Conservation (phyloP, 2,888 invertebrate species). For the Microchrysa polita region DNA sequence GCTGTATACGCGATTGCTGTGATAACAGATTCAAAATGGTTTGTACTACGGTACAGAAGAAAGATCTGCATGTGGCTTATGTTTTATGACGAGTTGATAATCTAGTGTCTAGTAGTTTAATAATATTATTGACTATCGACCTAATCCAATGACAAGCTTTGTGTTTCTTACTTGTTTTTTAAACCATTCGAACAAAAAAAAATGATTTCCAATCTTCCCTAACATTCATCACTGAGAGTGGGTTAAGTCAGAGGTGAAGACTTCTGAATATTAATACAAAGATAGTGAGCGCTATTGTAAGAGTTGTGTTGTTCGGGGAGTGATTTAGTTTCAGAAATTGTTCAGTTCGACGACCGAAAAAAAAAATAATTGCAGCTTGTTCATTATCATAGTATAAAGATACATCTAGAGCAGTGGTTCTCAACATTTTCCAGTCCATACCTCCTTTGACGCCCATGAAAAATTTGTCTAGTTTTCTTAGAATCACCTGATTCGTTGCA, state of each 20-base stretch:
- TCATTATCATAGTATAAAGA: too few species aligned
- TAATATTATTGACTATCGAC: conserved; percentile 22
- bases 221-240: conserved; percentile 11
- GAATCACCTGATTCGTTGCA: too few species aligned
- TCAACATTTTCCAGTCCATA: too few species aligned
- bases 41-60: conserved; percentile 1
- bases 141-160: conserved; percentile 30
- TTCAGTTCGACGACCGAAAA: not conserved
- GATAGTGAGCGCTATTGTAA: conserved; percentile 19
- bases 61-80: conserved; percentile 2
- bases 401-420: too few species aligned
- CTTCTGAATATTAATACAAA: conserved; percentile 3
- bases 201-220: conserved; percentile 20
- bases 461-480: too few species aligned
- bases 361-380: too few species aligned
- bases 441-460: too few species aligned
- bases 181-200: conserved; percentile 24
- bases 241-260: conserved; percentile 34
- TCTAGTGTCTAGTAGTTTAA: conserved; percentile 11
- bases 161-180: not conserved
- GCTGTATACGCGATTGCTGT: conserved; percentile 11
- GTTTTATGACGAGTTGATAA: conserved; percentile 23
- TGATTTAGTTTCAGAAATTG: conserved; percentile 4
- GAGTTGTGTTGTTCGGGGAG: not conserved
- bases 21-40: conserved; percentile 16